Evolutionary conservation across 2,888 invertebrate species (phyloP).

Genomic region (Abrostola tripartita): DNA sequence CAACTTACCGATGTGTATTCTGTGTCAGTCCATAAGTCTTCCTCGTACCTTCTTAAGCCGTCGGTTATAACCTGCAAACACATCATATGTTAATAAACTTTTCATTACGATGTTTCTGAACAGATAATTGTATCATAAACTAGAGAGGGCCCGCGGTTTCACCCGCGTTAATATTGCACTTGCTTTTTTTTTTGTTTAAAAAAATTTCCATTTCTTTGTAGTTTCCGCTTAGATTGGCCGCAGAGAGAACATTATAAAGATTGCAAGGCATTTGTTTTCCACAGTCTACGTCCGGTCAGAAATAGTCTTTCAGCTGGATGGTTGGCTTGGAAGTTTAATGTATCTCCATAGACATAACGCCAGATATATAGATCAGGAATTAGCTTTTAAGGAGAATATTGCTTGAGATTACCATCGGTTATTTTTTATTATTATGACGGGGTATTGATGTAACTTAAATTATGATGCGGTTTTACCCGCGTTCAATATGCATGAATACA

Average conservation of each 20-base stretch:
- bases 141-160: too few relatives aligned
- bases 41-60: slow-evolving; percentile 98
- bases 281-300: slow-evolving; percentile 71
- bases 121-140: too few relatives aligned
- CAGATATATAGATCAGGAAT: slow-evolving; percentile 54
- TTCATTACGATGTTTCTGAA: not conserved
- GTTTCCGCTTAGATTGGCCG: too few relatives aligned
- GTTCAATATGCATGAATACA: not conserved
- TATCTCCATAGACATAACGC: slow-evolving; percentile 61
- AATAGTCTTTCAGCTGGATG: slow-evolving; percentile 62
- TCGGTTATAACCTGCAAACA: slow-evolving; percentile 94
- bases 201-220: too few relatives aligned
- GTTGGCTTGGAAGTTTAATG: slow-evolving; percentile 69
- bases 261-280: slow-evolving; percentile 62
- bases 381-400: slow-evolving; percentile 37
- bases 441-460: too few relatives aligned
- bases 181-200: too few relatives aligned
- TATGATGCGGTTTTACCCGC: too few relatives aligned
- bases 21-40: slow-evolving; percentile 94
- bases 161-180: too few relatives aligned
- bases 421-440: too few relatives aligned
- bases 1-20: slow-evolving; percentile 73
- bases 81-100: not conserved
- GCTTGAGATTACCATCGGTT: too few relatives aligned
- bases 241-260: not conserved